Percentiles rank a stretch among this genome's conserved stretches.
These are phyloP conservation scores for Odontamblyopus lacepedii DNA, from an alignment of 2,797 vertebrate genomes.

Conservation along the genomic window DNA sequence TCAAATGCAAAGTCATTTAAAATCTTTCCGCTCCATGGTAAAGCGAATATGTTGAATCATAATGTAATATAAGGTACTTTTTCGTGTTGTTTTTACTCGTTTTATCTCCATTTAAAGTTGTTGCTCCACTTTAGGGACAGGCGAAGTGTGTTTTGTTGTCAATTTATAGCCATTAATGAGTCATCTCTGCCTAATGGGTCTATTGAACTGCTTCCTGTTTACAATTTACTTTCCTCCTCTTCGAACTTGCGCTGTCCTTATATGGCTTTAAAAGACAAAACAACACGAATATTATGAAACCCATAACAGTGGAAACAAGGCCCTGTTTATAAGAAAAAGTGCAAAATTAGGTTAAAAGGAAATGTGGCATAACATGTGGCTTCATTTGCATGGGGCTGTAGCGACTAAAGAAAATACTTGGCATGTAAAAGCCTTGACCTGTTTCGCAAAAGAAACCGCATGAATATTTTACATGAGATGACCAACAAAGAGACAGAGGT, in stretches of 20 bases:
- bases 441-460: constrained; percentile 42
- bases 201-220: constrained; percentile 76
- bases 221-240: constrained; percentile 57
- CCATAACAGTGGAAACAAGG: constrained; percentile 44
- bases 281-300: constrained; percentile 29
- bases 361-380: constrained; percentile 9
- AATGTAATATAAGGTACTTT: constrained; percentile 45
- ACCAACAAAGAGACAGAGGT: constrained; percentile 42
- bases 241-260: constrained; percentile 53
- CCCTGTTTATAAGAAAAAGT: constrained; percentile 16
- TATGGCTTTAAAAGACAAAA: constrained; percentile 44
- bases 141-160: constrained; percentile 44
- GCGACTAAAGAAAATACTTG: constrained; percentile 26
- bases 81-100: constrained; percentile 29
- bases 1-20: constrained; percentile 56
- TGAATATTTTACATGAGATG: constrained; percentile 51
- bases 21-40: constrained; percentile 41
- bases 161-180: constrained; percentile 65
- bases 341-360: constrained; percentile 22
- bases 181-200: constrained; percentile 66
- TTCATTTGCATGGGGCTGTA: constrained; percentile 13
- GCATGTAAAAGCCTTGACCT: constrained; percentile 39
- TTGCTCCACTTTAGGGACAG: constrained; percentile 25
- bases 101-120: constrained; percentile 25
- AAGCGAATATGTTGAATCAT: constrained; percentile 45